Base-by-base conservation (phyloP, 1,140 invertebrate species). In the Ylistrum balloti region DNA sequence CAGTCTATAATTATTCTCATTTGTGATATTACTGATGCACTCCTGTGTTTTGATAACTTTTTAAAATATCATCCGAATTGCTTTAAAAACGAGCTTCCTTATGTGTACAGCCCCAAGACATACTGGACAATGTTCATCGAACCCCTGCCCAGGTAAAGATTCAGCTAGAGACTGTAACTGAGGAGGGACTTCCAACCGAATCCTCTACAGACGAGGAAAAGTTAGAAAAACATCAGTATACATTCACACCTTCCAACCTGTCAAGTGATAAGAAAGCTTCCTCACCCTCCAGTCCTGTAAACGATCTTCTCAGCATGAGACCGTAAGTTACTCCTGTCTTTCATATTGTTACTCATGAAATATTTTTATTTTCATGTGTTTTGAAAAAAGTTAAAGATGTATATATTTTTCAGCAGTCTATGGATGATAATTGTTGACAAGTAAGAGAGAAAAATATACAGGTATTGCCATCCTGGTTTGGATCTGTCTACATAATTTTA, bases 61-160 rank as follows among this genome's bases (percentile, higher is more conserved):
- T 13, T 45, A 17, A 45, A 45, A 9, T 17, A 17, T 45, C 17
- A 13, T 9, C 17, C 17, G n/a, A n/a, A 45, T 17, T 17, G 7
- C 1, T n/a, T n/a, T n/a, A n/a, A n/a, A n/a, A n/a, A n/a, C n/a
- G 41, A 45, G 41, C 1, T 45, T 45, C 20, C 56, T 74, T 85
- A 33, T 56, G 41, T 91, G 90, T 90, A 5, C 92, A 95, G 98
- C 98, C 99, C 35, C 98, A 99, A 97, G 97, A 98, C 33, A 99
- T 99, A 93, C 97, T 99, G 45, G 98, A 99, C 96, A 98, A 98
- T 95, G 98, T 98, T 95, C 97, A 97, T 86, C 97, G 97, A 91
- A 96, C 90, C 97, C 97, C 93, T 97, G 97, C 85, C 98, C 38
- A 85, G 22, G 90, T 96, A 97, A 97, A 35, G 88, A 92, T 95